Conservation (phyloP, 2,888 invertebrate species). For the Erebia palarica region DNA sequence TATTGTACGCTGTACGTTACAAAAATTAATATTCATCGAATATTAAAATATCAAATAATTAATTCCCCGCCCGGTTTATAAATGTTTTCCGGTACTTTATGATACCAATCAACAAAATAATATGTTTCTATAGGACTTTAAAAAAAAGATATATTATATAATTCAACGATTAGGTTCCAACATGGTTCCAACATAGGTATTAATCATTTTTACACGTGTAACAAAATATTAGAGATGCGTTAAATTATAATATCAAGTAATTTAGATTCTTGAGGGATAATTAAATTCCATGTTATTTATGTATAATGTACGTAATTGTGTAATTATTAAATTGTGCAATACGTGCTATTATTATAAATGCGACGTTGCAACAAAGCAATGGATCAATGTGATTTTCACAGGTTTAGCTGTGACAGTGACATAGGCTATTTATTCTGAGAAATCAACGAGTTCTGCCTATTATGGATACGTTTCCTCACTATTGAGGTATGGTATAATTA, state of each 20-base stretch:
- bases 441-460: too few species aligned
- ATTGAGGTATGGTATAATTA: too few species aligned
- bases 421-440: too few species aligned
- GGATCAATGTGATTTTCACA: too few species aligned
- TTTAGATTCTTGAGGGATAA: background rate
- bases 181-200: too few species aligned
- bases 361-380: too few species aligned
- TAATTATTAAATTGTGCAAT: too few species aligned
- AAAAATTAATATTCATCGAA: background rate
- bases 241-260: background rate
- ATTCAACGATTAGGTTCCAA: too few species aligned
- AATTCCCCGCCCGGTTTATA: conserved; percentile 1
- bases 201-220: background rate
- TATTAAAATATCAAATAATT: background rate
- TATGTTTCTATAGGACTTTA: background rate
- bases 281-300: background rate
- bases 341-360: too few species aligned
- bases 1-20: background rate
- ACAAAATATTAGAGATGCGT: background rate
- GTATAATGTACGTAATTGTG: background rate
- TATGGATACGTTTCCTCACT: too few species aligned
- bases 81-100: background rate
- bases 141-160: background rate
- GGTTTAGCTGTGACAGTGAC: too few species aligned
- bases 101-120: background rate